Percentiles rank a stretch among this genome's conserved stretches.
Evolutionary conservation across 2,113 vertebrate species (phyloP).

Genomic region (Pseudopipra pipra): DNA sequence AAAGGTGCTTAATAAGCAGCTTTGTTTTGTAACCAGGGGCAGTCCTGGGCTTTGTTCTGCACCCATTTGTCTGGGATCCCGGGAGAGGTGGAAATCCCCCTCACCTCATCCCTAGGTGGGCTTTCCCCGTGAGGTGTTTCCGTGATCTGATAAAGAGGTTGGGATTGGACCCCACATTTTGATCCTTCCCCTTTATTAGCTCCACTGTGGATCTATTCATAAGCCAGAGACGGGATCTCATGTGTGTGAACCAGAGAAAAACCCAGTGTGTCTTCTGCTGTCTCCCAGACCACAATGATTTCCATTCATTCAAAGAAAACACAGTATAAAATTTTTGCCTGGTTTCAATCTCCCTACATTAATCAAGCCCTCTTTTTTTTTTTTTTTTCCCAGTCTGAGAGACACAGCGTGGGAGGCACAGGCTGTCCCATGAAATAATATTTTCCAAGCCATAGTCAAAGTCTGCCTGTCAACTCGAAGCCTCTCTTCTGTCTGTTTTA

Average conservation of each 20-base stretch:
- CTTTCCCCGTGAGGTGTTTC: neutral
- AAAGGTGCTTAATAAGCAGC: neutral
- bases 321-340: constrained; percentile 2
- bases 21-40: neutral
- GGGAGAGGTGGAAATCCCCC: neutral
- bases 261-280: neutral
- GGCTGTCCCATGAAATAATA: constrained; percentile 54
- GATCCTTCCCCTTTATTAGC: neutral
- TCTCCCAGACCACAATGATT: constrained; percentile 23
- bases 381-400: neutral
- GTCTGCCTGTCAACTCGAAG: constrained; percentile 23
- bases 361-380: neutral
- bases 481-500: constrained; percentile 26
- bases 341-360: constrained; percentile 47
- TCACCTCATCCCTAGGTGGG: neutral
- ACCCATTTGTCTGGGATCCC: neutral
- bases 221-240: neutral
- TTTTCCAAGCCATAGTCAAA: constrained; percentile 55
- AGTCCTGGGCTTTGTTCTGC: neutral
- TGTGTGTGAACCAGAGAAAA: neutral
- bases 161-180: neutral
- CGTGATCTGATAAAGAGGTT: neutral
- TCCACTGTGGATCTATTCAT: neutral
- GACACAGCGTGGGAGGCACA: constrained; percentile 45
- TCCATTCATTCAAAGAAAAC: constrained; percentile 47